Evolutionary conservation across 1,140 invertebrate species (phyloP), one percentile per base, ranked within the genome.

Genomic region (Scaptomyza hsui): DNA sequence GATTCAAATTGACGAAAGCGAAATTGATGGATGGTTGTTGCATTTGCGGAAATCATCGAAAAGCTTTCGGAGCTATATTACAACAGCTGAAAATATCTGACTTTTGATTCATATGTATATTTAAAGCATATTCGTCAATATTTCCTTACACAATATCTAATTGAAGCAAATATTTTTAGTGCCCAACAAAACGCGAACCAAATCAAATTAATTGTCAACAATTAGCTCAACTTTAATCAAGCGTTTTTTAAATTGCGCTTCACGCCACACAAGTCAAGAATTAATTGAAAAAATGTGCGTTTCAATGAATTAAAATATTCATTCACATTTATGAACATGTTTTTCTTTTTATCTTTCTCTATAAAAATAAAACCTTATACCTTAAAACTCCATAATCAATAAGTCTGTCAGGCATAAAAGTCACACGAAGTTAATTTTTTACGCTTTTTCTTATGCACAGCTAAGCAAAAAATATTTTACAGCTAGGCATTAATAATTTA

Each of bases 11-110:
- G 0, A 41, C 52, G 3, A 32, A 16, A 42, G 37, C 52, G 35
- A 42, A 41, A 57, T 44, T 57, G 55, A 57, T 57, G 41, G 19
- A 42, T 57, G 41, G 16, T 41, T n/a, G 32, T 29, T n/a, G 15
- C 48, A 35, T 16, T 32, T 52, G 32, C 49, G 32, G 32, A 52
- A 52, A 9, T 10, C 37, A 19, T 21, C 18, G n/a, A n/a, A n/a
- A 55, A 21, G 3, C 12, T 18, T 10, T n/a, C 3, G 12, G 18
- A 10, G n/a, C n/a, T n/a, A n/a, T 13, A 39, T 39, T 39, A 39
- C 49, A 9, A 5, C 1, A 13, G 9, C 9, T 29, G 2, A 2
- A 9, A 29, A 29, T 9, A 0, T 29, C 26, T 9, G 5, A 29
- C 26, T 2, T 37, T 24, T 55, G 51, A 55, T 41, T 55, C 35